These are phyloP conservation scores for Anableps anableps DNA, from an alignment of 2,797 vertebrate species.

Conservation along the genomic window DNA sequence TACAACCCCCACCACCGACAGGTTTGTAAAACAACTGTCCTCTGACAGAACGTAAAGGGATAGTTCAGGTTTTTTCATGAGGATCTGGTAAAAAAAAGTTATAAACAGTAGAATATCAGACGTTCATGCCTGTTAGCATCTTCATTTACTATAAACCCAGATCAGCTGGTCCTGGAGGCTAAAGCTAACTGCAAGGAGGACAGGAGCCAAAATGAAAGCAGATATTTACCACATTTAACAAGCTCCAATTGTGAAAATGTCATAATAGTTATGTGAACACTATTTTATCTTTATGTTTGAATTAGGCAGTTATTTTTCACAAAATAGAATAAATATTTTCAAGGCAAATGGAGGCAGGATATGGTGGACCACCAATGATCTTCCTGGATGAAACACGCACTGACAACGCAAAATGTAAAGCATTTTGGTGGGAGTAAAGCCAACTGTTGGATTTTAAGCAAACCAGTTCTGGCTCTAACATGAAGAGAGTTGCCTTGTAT, in stretches of 20 bases:
- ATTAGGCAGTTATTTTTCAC: neutral
- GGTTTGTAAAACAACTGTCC: conserved; percentile 19
- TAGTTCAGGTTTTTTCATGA: neutral
- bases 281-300: neutral
- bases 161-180: neutral
- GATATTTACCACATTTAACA: neutral
- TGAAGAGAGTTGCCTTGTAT: no score
- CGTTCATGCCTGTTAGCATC: neutral
- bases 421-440: neutral
- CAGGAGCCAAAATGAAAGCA: neutral
- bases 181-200: neutral
- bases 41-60: conserved; percentile 7
- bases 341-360: neutral
- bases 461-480: no score
- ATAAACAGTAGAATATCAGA: neutral
- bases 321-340: neutral
- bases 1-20: conserved; percentile 14
- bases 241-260: neutral
- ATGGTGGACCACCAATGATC: neutral
- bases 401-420: neutral
- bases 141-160: neutral
- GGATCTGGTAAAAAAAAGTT: neutral
- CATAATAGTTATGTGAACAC: neutral
- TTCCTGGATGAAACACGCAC: neutral
- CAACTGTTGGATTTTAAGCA: neutral